Percentiles rank a stretch among this genome's conserved stretches.
phyloP scores from a whole-genome alignment of 2,113 vertebrate genomes.

The Psephotus haematonotus region DNA sequence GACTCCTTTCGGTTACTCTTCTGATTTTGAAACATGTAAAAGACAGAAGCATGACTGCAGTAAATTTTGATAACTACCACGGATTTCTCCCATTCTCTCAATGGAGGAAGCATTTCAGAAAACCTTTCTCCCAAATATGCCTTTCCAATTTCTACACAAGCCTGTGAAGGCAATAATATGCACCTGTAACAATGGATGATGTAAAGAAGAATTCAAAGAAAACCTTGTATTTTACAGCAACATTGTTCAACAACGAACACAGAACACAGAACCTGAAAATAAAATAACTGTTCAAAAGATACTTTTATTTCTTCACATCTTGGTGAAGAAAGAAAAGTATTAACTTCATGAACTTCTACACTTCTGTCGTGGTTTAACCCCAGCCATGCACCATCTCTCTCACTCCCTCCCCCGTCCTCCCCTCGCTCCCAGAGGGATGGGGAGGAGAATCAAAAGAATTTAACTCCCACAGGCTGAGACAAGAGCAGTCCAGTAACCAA shows the following conservation, averaged over 20 bases:
- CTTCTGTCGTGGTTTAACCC: too few relatives aligned
- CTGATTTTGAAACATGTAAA: not conserved
- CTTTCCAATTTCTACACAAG: not conserved
- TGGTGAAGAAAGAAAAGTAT: not conserved
- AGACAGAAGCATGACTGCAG: not conserved
- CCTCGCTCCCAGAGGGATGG: too few relatives aligned
- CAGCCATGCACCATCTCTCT: too few relatives aligned
- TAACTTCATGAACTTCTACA: not conserved
- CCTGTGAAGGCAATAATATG: not conserved
- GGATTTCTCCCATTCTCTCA: not conserved
- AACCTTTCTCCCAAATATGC: not conserved
- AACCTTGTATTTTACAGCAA: not conserved
- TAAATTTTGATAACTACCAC: slow-evolving; percentile 15
- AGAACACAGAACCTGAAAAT: not conserved
- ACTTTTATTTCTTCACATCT: not conserved
- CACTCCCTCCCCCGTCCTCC: too few relatives aligned
- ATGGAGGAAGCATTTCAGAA: not conserved
- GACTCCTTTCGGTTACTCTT: not conserved
- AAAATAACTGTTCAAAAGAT: not conserved
- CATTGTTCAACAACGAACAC: not conserved
- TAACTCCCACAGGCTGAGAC: too few relatives aligned
- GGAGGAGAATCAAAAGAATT: too few relatives aligned
- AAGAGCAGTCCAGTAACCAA: too few relatives aligned
- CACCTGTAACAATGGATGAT: not conserved
- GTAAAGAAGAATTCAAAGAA: not conserved